These are phyloP conservation scores for Hymenochirus boettgeri DNA, from an alignment of 2,113 vertebrate species.

Conservation along the genomic window DNA sequence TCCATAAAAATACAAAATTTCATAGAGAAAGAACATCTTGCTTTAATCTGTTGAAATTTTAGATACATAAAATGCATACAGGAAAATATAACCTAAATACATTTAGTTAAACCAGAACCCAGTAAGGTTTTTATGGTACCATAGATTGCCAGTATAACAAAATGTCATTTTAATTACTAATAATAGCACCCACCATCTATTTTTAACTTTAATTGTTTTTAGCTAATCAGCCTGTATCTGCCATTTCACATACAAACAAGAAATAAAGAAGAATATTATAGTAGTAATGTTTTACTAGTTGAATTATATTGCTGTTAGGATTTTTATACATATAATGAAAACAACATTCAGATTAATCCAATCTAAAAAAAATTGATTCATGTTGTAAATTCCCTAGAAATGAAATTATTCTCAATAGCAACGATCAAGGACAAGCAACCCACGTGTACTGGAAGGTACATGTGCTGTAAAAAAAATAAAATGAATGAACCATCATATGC, in stretches of 20 bases:
- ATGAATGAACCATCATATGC: neutral
- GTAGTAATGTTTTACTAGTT: neutral
- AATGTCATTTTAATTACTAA: no score
- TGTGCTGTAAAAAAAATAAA: no score
- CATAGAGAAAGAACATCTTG: neutral
- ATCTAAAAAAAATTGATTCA: neutral
- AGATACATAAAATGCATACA: neutral
- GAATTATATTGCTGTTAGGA: slow-evolving; percentile 1
- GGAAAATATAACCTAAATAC: neutral
- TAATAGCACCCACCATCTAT: no score
- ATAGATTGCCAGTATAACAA: no score
- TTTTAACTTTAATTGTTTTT: no score
- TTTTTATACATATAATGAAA: slow-evolving; percentile 21
- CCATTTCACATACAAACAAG: neutral
- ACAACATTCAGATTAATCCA: slow-evolving; percentile 19
- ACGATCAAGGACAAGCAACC: slow-evolving; percentile 13
- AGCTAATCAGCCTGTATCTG: neutral
- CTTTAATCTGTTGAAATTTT: slow-evolving; percentile 1
- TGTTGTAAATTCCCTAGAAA: slow-evolving; percentile 11
- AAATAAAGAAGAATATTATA: neutral
- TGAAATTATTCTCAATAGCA: neutral
- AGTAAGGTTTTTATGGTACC: neutral
- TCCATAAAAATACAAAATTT: slow-evolving; percentile 2
- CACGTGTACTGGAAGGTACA: neutral
- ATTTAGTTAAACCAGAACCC: neutral